Evolutionary conservation across 2,113 vertebrate genomes (phyloP), one percentile per base, ranked within the genome.

Genomic region (Phrynosoma blainvillii): DNA sequence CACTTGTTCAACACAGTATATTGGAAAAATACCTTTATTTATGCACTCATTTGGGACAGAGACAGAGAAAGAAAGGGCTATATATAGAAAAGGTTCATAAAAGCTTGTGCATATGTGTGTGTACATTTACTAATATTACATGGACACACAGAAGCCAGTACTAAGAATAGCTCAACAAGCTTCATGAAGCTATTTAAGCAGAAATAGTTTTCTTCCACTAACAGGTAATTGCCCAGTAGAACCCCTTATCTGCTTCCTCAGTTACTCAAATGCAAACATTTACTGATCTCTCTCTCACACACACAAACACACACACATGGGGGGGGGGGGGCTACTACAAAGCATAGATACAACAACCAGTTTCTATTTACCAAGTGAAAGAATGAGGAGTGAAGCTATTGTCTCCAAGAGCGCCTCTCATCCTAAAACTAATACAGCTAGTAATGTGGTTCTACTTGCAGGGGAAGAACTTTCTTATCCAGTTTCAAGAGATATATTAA

Each of bases 351-450:
- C 47, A 80, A 52, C 79, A 87, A 18, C 75, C 83, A 20, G 30
- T 85, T 85, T 89, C 20, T 88, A 30, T 89, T 93, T 90, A 89
- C 16, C 27, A 30, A 75, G 74, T 0, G 87, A 59, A 87, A 79
- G 30, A 90, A 56, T 71, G 14, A 54, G 14, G 23, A 80, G 25
- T 20, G 65, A 0, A 3, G 25, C 84, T 84, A 89, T 56, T 87
- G 23, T 42, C 65, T 81, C 77, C 89, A 92, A 84, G 79, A 27
- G 86, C 56, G 54, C 23, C 30, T 32, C 40, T 27, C 40, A 71
- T 2, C 4, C 8, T 65, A 20, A 18, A 65, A 68, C 30, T 65
- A 76, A 76, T 32, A 59, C 18, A 74, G 20, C 73, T 20, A 81
- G 68, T n/a, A 68, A 83, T 27, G 52, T 20, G 42, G 23, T 52